Conservation (phyloP, 2,797 vertebrate genomes). For the Arctocebus calabarensis region DNA sequence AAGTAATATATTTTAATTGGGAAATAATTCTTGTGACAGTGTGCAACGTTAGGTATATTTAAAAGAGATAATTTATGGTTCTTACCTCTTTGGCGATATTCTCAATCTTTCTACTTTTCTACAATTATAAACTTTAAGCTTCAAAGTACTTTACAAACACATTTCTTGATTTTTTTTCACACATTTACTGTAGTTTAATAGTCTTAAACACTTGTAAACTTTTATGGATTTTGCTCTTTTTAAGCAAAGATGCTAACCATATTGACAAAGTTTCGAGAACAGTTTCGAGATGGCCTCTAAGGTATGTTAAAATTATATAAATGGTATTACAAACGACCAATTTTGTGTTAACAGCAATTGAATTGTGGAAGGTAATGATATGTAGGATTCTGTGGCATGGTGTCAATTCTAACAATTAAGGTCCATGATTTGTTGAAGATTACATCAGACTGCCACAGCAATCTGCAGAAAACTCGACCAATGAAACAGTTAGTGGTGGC, state of each 20-base stretch:
- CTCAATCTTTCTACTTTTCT: conserved; percentile 19
- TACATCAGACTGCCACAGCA: neutral
- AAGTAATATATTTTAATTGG: neutral
- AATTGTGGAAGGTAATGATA: neutral
- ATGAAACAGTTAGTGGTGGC: neutral
- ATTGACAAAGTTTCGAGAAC: neutral
- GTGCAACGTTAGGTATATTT: neutral
- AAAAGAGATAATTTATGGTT: conserved; percentile 3
- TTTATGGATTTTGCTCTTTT: conserved; percentile 14
- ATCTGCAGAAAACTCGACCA: neutral
- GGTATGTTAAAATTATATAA: neutral
- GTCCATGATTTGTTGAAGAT: neutral
- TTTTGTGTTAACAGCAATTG: neutral
- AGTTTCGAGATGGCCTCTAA: neutral
- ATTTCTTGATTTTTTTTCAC: neutral
- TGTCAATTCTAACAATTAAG: neutral
- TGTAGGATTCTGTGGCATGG: neutral
- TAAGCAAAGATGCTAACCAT: neutral
- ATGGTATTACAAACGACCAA: neutral
- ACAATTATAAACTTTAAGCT: neutral
- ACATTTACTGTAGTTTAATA: neutral
- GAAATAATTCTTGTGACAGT: neutral
- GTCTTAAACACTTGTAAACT: neutral
- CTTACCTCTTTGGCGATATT: neutral
- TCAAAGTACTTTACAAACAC: neutral